These are phyloP conservation scores for Tipula vernalis DNA, from an alignment of 2,888 invertebrate genomes.

Conservation along the genomic window DNA sequence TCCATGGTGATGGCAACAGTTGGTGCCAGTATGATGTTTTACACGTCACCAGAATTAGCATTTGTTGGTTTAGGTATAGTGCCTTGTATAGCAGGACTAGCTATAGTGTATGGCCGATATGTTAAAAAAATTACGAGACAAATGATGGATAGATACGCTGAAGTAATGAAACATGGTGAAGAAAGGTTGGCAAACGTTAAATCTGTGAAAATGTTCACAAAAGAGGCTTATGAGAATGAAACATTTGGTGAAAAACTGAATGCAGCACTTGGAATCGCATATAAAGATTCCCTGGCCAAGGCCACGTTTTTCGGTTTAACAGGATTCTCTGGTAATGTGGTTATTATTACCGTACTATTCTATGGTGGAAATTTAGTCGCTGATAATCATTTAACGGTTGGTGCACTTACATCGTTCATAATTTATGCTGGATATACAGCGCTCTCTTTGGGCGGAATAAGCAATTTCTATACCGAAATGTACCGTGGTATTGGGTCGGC, in stretches of 20 bases:
- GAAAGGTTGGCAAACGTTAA: constrained; percentile 84
- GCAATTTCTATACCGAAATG: constrained; percentile 84
- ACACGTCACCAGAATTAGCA: constrained; percentile 81
- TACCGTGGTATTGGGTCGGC: constrained; percentile 91
- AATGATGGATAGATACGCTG: constrained; percentile 59
- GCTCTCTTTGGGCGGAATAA: constrained; percentile 78
- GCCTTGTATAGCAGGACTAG: constrained; percentile 76
- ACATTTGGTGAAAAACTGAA: constrained; percentile 55
- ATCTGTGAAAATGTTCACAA: constrained; percentile 86
- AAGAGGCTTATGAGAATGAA: constrained; percentile 64
- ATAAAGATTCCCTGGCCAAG: constrained; percentile 75
- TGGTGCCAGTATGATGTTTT: constrained; percentile 93
- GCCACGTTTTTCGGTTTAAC: constrained; percentile 87
- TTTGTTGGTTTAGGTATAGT: constrained; percentile 77
- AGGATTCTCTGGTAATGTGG: constrained; percentile 78
- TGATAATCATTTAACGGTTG: constrained; percentile 62
- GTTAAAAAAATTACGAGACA: constrained; percentile 71
- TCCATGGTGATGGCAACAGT: constrained; percentile 75
- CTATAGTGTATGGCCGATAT: constrained; percentile 71
- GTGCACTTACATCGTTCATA: constrained; percentile 84
- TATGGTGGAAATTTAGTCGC: constrained; percentile 85
- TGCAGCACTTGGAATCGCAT: constrained; percentile 62
- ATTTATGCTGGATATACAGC: constrained; percentile 91
- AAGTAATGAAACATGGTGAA: constrained; percentile 63
- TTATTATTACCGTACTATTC: constrained; percentile 83